Base-by-base conservation (phyloP, 2,888 invertebrate species). In the Acleris cristana region DNA sequence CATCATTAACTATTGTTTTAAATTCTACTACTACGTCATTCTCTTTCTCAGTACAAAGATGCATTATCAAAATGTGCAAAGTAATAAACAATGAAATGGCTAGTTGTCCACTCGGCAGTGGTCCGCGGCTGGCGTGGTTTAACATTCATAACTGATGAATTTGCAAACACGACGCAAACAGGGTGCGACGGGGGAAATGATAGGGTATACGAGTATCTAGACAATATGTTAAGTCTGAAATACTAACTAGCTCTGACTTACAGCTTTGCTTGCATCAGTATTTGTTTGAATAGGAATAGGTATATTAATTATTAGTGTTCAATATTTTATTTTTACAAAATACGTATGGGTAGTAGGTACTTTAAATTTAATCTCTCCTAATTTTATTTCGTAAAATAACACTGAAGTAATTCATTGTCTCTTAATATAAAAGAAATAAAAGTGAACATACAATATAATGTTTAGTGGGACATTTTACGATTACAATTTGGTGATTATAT, bases 91-190 rank as follows among this genome's bases (percentile, higher is more conserved):
- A 18, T 48, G 2, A 48, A 48, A 14, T 40, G n/a, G 8, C 18
- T 18, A 18, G 16, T 6, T 7, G 45, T 48, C n/a, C 48, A 48
- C 18, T 48, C n/a, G n/a, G 45, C 16, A 45, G 1, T 26, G 23
- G n/a, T 18, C 48, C 2, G 48, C n/a, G 3, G 18, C 8, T 2
- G 45, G 45, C 45, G 16, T 16, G 48, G n/a, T n/a, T 71, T 73
- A 69, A 71, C 76, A 73, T 76, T 76, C 70, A 76, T 77, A 77
- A 73, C 76, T 74, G 76, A 79, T 84, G 76, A 79, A 78, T 79
- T 75, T 76, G 72, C 76, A 74, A 83, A 78, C 68, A 72, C 44
- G 18, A 48, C 21, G 6, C 45, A 18, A 18, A 16, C 40, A 34
- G 34, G 10, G 54, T 10, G n/a, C 4, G 8, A n/a, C 26, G 57